Conservation (phyloP, 2,888 invertebrate species). For the Orthosia gracilis region DNA sequence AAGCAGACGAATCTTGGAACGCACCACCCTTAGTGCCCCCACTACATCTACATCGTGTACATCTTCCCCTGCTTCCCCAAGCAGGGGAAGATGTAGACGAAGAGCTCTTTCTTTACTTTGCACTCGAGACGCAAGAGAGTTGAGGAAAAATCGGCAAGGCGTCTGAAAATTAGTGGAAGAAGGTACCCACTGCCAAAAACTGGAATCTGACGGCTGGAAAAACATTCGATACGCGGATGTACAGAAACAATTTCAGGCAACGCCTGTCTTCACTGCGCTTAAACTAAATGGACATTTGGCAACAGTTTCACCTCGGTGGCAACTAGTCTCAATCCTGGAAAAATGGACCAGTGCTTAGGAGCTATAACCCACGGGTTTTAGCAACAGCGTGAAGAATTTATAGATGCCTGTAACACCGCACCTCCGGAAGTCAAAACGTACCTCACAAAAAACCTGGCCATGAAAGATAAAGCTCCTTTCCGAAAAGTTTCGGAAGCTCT, state of each 20-base stretch:
- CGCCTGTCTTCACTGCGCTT: not conserved
- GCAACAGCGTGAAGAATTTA: not conserved
- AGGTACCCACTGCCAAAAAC: conserved; percentile 4
- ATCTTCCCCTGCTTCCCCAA: too few relatives aligned
- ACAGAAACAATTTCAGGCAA: conserved; percentile 4
- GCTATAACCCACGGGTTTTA: not conserved
- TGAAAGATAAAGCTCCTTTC: not conserved
- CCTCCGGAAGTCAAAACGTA: not conserved
- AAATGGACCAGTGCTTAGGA: conserved; percentile 4
- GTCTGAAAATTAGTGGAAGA: conserved; percentile 2
- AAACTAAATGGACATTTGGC: not conserved
- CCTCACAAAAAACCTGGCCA: not conserved
- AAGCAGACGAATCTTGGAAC: not conserved
- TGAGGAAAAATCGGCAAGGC: not conserved
- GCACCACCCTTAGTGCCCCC: too few relatives aligned
- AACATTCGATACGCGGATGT: not conserved
- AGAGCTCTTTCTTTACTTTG: conserved; percentile 2
- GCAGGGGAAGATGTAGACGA: not conserved
- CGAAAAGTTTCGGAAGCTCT: too few relatives aligned
- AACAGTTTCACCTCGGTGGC: conserved; percentile 1
- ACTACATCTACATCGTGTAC: too few relatives aligned
- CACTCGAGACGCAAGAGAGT: not conserved
- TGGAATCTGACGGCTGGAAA: not conserved
- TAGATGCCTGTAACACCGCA: too few relatives aligned
- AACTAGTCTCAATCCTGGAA: conserved; percentile 5